Evolutionary conservation across 2,113 vertebrate species (phyloP).

Genomic region (Dipodomys spectabilis): DNA sequence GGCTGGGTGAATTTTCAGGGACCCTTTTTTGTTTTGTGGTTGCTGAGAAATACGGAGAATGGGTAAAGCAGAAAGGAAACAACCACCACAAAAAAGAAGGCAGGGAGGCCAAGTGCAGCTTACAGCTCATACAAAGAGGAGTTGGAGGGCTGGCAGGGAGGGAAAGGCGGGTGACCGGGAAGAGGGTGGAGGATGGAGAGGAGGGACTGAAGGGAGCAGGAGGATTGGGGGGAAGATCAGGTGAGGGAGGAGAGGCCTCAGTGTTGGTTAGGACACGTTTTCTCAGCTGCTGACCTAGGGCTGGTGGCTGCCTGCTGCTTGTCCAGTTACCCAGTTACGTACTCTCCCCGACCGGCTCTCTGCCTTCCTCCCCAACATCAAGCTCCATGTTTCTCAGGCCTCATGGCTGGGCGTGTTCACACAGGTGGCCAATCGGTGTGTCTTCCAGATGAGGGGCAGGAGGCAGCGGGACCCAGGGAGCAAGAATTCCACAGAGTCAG

Average conservation of each 20-base stretch:
- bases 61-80: neutral
- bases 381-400: neutral
- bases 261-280: no score
- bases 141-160: neutral
- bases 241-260: no score
- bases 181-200: accelerated
- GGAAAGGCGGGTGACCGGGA: accelerated
- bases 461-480: neutral
- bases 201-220: no score
- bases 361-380: accelerated
- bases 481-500: no score
- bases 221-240: no score
- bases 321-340: accelerated
- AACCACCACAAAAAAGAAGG: neutral
- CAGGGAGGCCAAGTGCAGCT: neutral
- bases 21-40: neutral
- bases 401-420: neutral
- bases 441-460: neutral
- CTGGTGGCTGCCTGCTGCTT: neutral
- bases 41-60: neutral
- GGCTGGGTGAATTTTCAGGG: constrained; percentile 15
- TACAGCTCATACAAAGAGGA: accelerated
- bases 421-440: neutral
- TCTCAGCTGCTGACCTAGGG: no score
- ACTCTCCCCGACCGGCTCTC: no score